Evolutionary conservation across 2,113 vertebrate genomes (phyloP).

Genomic region (Zapus hudsonius): DNA sequence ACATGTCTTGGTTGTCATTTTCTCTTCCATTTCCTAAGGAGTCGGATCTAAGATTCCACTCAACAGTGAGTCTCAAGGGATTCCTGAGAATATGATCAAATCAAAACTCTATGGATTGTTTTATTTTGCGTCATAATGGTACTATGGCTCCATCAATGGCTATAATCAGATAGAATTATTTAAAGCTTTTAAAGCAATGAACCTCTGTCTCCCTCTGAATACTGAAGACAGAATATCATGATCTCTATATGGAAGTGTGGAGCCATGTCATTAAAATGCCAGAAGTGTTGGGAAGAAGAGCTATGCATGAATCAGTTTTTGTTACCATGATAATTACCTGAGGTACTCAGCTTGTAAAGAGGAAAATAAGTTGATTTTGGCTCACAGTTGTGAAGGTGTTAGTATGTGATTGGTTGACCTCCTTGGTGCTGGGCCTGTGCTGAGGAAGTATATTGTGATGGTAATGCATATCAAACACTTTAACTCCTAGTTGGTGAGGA

Average conservation of each 20-base stretch:
- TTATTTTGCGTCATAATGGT: neutral
- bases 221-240: neutral
- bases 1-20: neutral
- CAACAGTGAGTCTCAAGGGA: neutral
- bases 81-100: slow-evolving; percentile 17
- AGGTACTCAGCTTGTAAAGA: neutral
- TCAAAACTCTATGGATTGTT: slow-evolving; percentile 7
- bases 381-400: neutral
- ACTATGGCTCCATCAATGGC: neutral
- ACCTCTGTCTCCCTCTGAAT: neutral
- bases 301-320: neutral
- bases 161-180: neutral
- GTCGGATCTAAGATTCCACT: neutral
- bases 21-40: neutral
- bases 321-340: neutral
- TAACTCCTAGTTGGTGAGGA: neutral
- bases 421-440: neutral
- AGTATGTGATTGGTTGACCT: neutral
- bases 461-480: neutral
- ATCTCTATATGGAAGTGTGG: neutral
- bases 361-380: neutral
- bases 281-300: neutral
- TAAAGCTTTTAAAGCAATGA: neutral
- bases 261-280: neutral
- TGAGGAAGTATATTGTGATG: neutral